A percentile compares a stretch with the other conserved stretches of the same genome.
These are phyloP conservation scores for Parotia lawesii DNA, from an alignment of 2,113 vertebrate species.

Conservation along the genomic window DNA sequence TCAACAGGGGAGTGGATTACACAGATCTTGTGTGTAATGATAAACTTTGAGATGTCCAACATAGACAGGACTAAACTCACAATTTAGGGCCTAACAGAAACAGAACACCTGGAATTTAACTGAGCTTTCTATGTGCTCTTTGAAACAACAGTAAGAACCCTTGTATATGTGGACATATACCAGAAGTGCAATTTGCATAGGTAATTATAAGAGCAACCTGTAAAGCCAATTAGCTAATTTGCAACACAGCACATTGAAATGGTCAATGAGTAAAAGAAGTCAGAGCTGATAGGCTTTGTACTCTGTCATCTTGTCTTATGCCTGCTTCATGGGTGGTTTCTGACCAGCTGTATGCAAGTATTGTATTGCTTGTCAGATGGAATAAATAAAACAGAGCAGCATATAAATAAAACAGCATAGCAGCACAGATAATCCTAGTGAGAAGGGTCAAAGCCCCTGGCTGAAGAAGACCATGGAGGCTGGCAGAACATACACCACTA, in stretches of 20 bases:
- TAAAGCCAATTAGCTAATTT: background rate
- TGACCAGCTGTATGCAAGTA: background rate
- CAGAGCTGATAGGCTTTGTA: background rate
- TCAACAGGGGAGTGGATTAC: background rate
- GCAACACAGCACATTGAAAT: background rate
- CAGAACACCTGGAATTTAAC: background rate
- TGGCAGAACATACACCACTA: background rate
- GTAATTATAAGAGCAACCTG: background rate
- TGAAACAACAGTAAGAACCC: background rate
- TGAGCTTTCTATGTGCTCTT: background rate
- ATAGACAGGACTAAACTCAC: background rate
- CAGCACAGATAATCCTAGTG: background rate
- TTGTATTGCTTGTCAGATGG: background rate
- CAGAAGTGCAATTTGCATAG: background rate
- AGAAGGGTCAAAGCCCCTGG: background rate
- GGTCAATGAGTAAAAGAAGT: background rate
- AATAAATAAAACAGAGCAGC: background rate
- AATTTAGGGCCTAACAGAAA: background rate
- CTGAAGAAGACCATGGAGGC: background rate
- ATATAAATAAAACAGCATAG: background rate
- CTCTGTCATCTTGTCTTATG: background rate
- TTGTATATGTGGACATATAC: background rate
- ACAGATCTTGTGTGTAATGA: background rate
- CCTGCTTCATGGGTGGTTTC: background rate
- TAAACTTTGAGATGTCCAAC: background rate